Conservation (phyloP, 92 coral and sea anemone genomes). For the Virgularia gustaviana region DNA sequence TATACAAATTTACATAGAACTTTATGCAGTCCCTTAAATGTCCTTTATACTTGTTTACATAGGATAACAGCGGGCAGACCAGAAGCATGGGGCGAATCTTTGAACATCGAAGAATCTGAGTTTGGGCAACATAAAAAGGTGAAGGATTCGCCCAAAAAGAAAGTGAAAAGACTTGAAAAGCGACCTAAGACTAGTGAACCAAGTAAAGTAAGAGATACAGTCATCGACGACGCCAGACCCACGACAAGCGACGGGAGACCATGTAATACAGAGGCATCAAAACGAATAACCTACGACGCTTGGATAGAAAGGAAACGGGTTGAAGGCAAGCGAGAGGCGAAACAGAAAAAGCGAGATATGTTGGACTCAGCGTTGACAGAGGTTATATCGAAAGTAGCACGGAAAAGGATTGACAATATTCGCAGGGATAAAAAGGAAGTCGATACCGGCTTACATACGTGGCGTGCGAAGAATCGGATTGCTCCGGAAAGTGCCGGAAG, state of each 20-base stretch:
- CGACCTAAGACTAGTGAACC: too few relatives aligned
- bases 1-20: too few relatives aligned
- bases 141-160: background rate
- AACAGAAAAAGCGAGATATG: slow-evolving; percentile 63
- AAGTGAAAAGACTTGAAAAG: too few relatives aligned
- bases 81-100: background rate
- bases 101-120: background rate
- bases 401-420: slow-evolving; percentile 14
- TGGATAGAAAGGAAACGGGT: slow-evolving; percentile 75
- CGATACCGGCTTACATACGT: slow-evolving; percentile 23
- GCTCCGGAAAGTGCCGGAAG: background rate
- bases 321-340: slow-evolving; percentile 53
- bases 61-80: too few relatives aligned
- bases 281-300: slow-evolving; percentile 59
- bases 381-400: slow-evolving; percentile 12
- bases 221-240: too few relatives aligned
- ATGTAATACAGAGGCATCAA: background rate
- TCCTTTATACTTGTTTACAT: too few relatives aligned
- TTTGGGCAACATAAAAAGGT: background rate
- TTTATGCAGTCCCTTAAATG: too few relatives aligned
- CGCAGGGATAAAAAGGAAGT: background rate
- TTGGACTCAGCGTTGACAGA: slow-evolving; percentile 50
- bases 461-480: slow-evolving; percentile 25
- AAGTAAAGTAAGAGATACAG: background rate
- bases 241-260: background rate